phyloP scores from a whole-genome alignment of 2,888 invertebrate species.

The Galerucella calmariensis region DNA sequence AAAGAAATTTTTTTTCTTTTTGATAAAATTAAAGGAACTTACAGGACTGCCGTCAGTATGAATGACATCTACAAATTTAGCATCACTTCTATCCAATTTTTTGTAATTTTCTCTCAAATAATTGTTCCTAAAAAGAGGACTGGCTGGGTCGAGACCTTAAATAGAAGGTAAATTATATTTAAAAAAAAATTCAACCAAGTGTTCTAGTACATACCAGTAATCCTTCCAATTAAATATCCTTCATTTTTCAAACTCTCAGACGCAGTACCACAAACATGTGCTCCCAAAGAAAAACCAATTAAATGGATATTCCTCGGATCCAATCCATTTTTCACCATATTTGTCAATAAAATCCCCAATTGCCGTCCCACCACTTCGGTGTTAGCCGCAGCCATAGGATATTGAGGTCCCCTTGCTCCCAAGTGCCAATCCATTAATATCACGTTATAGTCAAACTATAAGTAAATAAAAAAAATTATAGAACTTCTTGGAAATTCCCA shows the following conservation, averaged over 20 bases:
- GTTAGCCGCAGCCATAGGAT: constrained; percentile 70
- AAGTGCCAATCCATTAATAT: constrained; percentile 70
- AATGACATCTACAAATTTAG: constrained; percentile 74
- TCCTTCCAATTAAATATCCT: constrained; percentile 67
- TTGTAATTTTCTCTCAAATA: constrained; percentile 68
- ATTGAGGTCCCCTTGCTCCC: constrained; percentile 69
- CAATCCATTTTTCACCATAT: constrained; percentile 65
- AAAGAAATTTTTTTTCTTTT: no score
- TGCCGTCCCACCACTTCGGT: constrained; percentile 72
- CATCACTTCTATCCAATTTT: constrained; percentile 72
- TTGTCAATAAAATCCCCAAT: constrained; percentile 67
- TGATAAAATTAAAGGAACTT: constrained; percentile 31
- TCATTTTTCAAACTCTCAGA: constrained; percentile 67
- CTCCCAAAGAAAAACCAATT: constrained; percentile 72
- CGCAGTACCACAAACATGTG: constrained; percentile 72
- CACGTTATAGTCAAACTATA: constrained; percentile 69
- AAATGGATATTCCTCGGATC: constrained; percentile 66
- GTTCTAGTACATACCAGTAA: constrained; percentile 65
- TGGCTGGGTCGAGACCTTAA: constrained; percentile 84
- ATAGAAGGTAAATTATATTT: neutral
- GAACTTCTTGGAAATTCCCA: no score
- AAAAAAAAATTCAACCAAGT: no score
- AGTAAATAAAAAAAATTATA: neutral
- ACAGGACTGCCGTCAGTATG: constrained; percentile 73
- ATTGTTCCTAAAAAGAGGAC: constrained; percentile 77